phyloP scores from a whole-genome alignment of 2,888 invertebrate species.

The Tiliacea aurago region DNA sequence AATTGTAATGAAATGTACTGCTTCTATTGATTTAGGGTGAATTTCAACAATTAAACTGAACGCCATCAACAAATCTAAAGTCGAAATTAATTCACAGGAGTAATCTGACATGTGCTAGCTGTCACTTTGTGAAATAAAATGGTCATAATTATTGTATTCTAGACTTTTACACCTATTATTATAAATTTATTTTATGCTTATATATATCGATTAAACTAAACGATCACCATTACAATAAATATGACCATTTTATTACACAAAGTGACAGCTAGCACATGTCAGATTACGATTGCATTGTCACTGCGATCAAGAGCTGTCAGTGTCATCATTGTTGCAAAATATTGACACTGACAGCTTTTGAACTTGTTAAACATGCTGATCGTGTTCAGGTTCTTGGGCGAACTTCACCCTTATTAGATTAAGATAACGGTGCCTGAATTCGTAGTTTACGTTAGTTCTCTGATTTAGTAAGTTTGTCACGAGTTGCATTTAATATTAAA shows the following conservation, averaged over 20 bases:
- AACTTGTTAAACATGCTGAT: neutral
- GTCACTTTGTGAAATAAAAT: no score
- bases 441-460: conserved; percentile 71
- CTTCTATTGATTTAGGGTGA: conserved; percentile 25
- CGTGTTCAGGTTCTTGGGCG: neutral
- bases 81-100: no score
- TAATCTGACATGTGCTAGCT: no score
- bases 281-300: no score
- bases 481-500: conserved; percentile 72
- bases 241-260: no score
- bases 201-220: no score
- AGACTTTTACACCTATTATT: no score
- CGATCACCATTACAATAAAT: no score
- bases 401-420: conserved; percentile 74
- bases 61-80: neutral
- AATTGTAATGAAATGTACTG: conserved; percentile 36
- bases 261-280: no score
- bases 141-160: no score
- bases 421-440: conserved; percentile 86
- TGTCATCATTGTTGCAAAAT: neutral
- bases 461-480: conserved; percentile 65
- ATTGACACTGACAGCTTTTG: neutral
- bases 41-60: neutral
- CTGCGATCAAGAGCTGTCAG: neutral
- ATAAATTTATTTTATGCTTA: no score